A percentile compares a stretch with the other conserved stretches of the same genome.
phyloP scores from a whole-genome alignment of 2,113 vertebrate species.

The Eurystomus gularis region DNA sequence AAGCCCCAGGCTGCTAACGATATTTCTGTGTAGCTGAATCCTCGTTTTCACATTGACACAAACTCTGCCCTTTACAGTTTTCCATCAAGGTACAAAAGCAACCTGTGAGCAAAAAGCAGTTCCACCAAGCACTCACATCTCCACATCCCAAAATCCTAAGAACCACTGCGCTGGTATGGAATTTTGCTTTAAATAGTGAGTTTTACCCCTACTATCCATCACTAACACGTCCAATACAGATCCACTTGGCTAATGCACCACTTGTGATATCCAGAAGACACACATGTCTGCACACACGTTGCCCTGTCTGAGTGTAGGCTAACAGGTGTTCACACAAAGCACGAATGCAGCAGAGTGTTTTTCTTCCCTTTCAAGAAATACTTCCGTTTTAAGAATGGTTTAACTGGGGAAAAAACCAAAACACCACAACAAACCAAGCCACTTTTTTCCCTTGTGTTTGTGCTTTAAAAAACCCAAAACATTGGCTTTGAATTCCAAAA shows the following conservation, averaged over 20 bases:
- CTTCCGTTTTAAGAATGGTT: conserved; percentile 11
- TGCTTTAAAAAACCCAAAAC: background rate
- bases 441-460: conserved; percentile 1
- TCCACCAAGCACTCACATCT: background rate
- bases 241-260: conserved; percentile 1
- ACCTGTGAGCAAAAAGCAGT: background rate
- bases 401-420: background rate
- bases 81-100: background rate
- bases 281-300: background rate
- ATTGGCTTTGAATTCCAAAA: conserved; percentile 38
- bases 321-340: background rate
- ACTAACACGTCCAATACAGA: background rate
- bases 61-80: background rate
- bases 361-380: conserved; percentile 36
- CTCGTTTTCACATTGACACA: background rate
- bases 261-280: conserved; percentile 12
- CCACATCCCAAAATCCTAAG: background rate
- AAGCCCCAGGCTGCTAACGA: background rate
- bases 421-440: too few species aligned
- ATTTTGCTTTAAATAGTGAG: background rate
- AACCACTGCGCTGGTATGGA: background rate
- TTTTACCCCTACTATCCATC: background rate
- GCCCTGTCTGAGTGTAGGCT: background rate
- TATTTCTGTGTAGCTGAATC: background rate
- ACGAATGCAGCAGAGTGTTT: background rate